Percentiles rank a stretch among this genome's conserved stretches.
phyloP scores from a whole-genome alignment of 2,888 invertebrate species.

The Thymelicus lineola region DNA sequence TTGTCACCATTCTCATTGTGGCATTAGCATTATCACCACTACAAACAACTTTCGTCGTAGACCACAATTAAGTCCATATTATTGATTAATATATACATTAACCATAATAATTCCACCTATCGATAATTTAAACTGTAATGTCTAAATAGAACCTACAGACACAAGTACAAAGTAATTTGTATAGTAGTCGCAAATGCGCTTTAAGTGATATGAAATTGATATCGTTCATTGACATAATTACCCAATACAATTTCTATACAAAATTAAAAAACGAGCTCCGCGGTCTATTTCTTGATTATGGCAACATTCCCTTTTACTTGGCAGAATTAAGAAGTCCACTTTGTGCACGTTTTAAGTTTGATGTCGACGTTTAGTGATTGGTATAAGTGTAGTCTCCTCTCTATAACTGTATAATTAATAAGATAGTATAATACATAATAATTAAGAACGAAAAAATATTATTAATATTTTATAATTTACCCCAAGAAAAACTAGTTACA shows the following conservation, averaged over 20 bases:
- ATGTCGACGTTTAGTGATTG: too few relatives aligned
- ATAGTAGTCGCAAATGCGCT: slow-evolving; percentile 62
- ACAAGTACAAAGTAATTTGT: slow-evolving; percentile 51
- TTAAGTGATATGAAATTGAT: slow-evolving; percentile 81
- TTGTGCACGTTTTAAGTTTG: too few relatives aligned
- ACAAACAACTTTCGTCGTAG: background rate
- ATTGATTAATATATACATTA: background rate
- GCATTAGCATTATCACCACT: slow-evolving; percentile 25
- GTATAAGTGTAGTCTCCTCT: too few relatives aligned
- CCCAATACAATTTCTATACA: slow-evolving; percentile 69
- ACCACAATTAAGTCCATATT: slow-evolving; percentile 17
- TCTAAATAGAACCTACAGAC: slow-evolving; percentile 45
- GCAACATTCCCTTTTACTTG: background rate
- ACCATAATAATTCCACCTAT: slow-evolving; percentile 4
- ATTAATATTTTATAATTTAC: too few relatives aligned
- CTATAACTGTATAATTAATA: too few relatives aligned
- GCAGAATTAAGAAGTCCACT: background rate
- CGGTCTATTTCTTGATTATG: background rate
- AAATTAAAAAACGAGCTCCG: slow-evolving; percentile 30
- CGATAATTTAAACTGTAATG: slow-evolving; percentile 36
- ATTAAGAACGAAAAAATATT: too few relatives aligned
- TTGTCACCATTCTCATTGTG: slow-evolving; percentile 59
- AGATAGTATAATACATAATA: too few relatives aligned
- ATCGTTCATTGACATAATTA: slow-evolving; percentile 80
- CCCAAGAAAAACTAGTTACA: too few relatives aligned